Conservation (phyloP, 2,113 vertebrate species). For the Carassius auratus region DNA sequence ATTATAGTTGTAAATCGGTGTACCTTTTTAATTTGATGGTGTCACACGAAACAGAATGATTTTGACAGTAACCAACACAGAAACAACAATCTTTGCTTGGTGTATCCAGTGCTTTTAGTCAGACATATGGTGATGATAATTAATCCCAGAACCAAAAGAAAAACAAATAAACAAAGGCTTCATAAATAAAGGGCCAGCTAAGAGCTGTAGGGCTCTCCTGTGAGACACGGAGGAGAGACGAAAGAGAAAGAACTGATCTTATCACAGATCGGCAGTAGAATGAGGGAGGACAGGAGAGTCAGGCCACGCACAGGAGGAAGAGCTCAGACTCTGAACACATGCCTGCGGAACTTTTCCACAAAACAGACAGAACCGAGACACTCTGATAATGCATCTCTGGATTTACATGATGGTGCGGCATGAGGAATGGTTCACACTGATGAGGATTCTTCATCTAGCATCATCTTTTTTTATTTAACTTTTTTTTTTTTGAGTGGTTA, state of each 20-base stretch:
- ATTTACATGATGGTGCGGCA: neutral
- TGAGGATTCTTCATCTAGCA: neutral
- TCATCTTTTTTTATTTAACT: neutral
- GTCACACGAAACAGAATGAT: neutral
- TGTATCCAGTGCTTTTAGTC: conserved; percentile 68
- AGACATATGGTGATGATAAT: conserved; percentile 76
- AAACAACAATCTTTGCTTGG: conserved; percentile 50
- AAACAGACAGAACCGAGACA: conserved; percentile 9
- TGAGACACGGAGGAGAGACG: conserved; percentile 16
- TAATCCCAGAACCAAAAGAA: conserved; percentile 73
- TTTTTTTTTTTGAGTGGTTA: neutral
- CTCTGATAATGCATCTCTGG: conserved; percentile 13
- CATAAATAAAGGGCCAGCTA: conserved; percentile 71
- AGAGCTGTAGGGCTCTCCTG: conserved; percentile 65
- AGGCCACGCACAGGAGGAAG: conserved; percentile 24
- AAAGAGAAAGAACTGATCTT: conserved; percentile 52
- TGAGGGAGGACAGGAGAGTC: conserved; percentile 18
- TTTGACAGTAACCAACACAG: conserved; percentile 69
- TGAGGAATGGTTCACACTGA: neutral
- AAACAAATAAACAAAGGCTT: conserved; percentile 73
- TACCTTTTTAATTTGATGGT: neutral
- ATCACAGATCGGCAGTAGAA: conserved; percentile 37
- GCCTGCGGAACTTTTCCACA: conserved; percentile 51
- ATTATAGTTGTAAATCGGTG: neutral
- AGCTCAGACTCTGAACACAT: conserved; percentile 3